Evolutionary conservation across 2,888 invertebrate species (phyloP), one percentile per base, ranked within the genome.

Genomic region (Himalopsyche anomala): DNA sequence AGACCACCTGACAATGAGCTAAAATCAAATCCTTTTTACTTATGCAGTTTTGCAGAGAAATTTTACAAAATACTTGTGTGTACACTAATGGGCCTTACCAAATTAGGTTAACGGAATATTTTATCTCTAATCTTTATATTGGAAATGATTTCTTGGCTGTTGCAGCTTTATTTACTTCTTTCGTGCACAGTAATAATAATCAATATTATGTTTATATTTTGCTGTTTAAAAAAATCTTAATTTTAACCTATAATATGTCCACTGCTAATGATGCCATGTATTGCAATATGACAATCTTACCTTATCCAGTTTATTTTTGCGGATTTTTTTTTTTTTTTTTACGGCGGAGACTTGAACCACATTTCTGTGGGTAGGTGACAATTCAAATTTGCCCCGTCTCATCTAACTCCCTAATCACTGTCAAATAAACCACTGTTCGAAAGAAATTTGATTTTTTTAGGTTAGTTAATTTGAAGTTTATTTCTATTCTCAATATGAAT

Each of bases 251-350:
- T 15, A 74, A 38, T 28, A 74, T 74, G 74, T 74, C 38, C 74
- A 74, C 38, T 74, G 74, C 74, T 74, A 74, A 74, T 74, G 19
- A 74, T 74, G 36, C 15, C 36, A 74, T 74, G 74, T 74, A 36
- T 74, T 74, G 74, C 74, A 74, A 74, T 74, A 74, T 74, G 74
- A 74, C 38, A 3, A 4, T 4, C 74, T 36, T 38, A 74, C 74
- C 74, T 74, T 36, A 51, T 15, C 15, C 51, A 51, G 12, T 15
- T 51, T 4, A 15, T 51, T 8, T 5, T 51, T 15, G 15, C 15
- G 51, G 51, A 51, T 4, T 51, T 28, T 28, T 28, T 28, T 28
- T 28, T 28, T 28, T 28, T 28, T 28, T 45, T 0, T 11, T 51
- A 51, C 15, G 12, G 51, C 15, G 51, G 15, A 51, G 15, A 12